Base-by-base conservation (phyloP, 2,888 invertebrate genomes). In the Stenchaetothrips biformis region DNA sequence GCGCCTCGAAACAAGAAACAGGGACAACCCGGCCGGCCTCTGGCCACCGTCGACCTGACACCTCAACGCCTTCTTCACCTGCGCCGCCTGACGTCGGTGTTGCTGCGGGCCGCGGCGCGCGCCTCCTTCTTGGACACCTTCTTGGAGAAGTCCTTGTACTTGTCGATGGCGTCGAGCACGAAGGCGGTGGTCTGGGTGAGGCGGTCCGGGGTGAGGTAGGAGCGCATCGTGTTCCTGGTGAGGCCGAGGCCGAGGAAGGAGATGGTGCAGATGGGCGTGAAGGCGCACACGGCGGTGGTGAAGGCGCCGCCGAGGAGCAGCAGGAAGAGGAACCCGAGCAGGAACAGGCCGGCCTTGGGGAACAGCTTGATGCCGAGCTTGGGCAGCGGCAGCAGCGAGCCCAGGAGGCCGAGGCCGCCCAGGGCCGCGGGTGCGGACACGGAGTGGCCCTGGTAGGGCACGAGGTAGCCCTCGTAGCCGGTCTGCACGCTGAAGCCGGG, bases 241-340 rank as follows among this genome's bases (percentile, higher is more conserved):
- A 87, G 82, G 11, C 82, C 83, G 81, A 87, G 83, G 79, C 88
- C 88, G 47, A 87, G 86, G 85, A 91, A 90, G 0, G 87, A 87
- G 80, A 92, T 89, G 6, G 88, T 88, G 84, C 92, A 92, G 21
- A 92, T 84, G 11, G 91, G 89, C 0, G 92, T 92, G 82, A 91
- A 89, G 0, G 89, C 88, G 84, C 92, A 92, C 0, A 92, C 86
- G 0, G 90, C 89, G 0, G 90, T 87, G 0, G 90, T 87, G 4
- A 91, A 86, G 9, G 90, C 85, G n/a, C 89, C 88, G 6, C 91
- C 90, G 79, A 91, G 85, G 7, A 90, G 81, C 7, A 90, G 84
- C 7, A 90, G 85, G 13, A 85, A 85, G 13, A 88, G 84, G 8
- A 83, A 78, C 7, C 80, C 82, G 25, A 81, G 67, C 27, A 81